phyloP scores from a whole-genome alignment of 2,888 invertebrate species.

The Sarcophaga variegata region DNA sequence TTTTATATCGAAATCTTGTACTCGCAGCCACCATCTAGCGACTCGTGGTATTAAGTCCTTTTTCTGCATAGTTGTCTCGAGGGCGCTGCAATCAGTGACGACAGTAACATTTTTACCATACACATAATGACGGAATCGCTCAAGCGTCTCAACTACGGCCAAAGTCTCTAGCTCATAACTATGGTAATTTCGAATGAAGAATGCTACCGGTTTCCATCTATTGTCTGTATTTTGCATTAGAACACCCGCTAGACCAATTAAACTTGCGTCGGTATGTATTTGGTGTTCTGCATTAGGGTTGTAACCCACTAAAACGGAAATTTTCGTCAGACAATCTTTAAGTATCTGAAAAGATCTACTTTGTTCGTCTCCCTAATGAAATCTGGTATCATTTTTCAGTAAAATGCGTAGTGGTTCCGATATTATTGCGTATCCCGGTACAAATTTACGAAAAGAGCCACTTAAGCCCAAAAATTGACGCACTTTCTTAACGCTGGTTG shows the following conservation, averaged over 20 bases:
- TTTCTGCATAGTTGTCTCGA: neutral
- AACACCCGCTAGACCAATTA: neutral
- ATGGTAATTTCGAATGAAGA: constrained; percentile 70
- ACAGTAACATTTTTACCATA: constrained; percentile 27
- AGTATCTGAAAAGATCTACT: neutral
- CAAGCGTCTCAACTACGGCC: constrained; percentile 58
- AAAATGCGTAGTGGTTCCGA: constrained; percentile 21
- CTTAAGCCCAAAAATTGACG: constrained; percentile 30
- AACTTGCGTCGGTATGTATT: neutral
- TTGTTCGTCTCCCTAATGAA: neutral
- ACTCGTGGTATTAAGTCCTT: neutral
- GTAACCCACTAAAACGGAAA: neutral
- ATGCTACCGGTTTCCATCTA: constrained; percentile 47
- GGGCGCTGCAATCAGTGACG: constrained; percentile 55
- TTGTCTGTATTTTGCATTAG: constrained; percentile 8
- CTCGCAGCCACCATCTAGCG: neutral
- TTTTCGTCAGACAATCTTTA: neutral
- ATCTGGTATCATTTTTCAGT: neutral
- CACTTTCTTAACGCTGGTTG: constrained; percentile 27
- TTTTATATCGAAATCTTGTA: neutral
- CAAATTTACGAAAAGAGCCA: constrained; percentile 38
- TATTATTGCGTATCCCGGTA: constrained; percentile 30
- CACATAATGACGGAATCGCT: constrained; percentile 20
- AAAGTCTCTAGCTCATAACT: constrained; percentile 76
- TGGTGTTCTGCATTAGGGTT: neutral